Conservation (phyloP, 2,797 vertebrate species). For the Poeciliopsis turneri region DNA sequence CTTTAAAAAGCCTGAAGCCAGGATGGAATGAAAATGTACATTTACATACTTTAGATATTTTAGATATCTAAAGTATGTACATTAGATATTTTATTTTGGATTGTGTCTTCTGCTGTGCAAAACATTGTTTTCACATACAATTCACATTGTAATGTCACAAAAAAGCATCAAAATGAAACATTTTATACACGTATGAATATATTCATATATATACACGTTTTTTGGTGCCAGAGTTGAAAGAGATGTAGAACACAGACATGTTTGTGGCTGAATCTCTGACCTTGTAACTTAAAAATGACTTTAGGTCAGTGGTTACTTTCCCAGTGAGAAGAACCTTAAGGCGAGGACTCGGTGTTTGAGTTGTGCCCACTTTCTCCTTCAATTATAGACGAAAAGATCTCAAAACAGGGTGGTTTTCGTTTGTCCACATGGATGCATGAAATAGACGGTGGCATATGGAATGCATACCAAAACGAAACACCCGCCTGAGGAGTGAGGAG, state of each 20-base stretch:
- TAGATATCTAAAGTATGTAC: too few relatives aligned
- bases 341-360: neutral
- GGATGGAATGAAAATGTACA: neutral
- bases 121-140: neutral
- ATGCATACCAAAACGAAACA: slow-evolving; percentile 39
- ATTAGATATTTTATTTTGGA: too few relatives aligned
- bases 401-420: neutral
- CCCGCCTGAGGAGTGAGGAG: slow-evolving; percentile 34
- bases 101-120: neutral
- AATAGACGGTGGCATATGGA: slow-evolving; percentile 17
- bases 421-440: neutral
- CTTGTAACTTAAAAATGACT: slow-evolving; percentile 42
- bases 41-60: neutral
- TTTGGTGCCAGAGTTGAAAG: neutral
- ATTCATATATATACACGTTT: too few relatives aligned
- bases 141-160: neutral
- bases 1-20: too few relatives aligned
- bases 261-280: slow-evolving; percentile 44
- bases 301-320: slow-evolving; percentile 14
- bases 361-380: neutral
- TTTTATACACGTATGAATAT: too few relatives aligned
- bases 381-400: slow-evolving; percentile 1
- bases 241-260: slow-evolving; percentile 30
- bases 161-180: neutral
- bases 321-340: slow-evolving; percentile 2